Evolutionary conservation across 2,113 vertebrate species (phyloP), one percentile per base, ranked within the genome.

Genomic region (Conger conger): DNA sequence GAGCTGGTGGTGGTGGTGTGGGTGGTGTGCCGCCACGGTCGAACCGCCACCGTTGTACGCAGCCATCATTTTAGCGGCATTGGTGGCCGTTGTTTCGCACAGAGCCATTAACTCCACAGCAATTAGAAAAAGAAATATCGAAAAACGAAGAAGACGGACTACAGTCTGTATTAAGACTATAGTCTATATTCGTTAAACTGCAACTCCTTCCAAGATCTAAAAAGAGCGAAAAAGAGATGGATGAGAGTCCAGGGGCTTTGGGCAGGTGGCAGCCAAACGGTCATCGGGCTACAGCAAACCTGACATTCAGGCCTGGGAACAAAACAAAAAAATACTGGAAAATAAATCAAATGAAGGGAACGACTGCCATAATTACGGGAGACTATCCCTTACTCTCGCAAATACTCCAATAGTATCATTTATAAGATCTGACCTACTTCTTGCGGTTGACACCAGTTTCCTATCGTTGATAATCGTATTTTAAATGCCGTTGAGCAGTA

Each of bases 21-120:
- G 96, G 91, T 97, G 97, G 93, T 97, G 97, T 91, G 97, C 96
- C 89, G 96, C 96, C 88, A 97, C 96, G 3, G 98, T 96, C 89
- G 98, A 98, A 90, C 97, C 96, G 90, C 97, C 97, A 93, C 97
- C 96, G 93, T 96, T 97, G 90, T 98, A 99, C 92, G 97, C 97
- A 90, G 97, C 97, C 97, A 99, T 99, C 96, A 98, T 99, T 95
- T 98, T 99, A 92, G 97, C 94, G 86, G 93, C 93, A 95, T 96
- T 97, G 94, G 93, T 87, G 82, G 97, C 96, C 87, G 97, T 94
- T 57, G 97, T 91, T 92, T 96, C 96, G 91, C 97, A 98, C 92
- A 98, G 96, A 97, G 97, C 97, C 97, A 99, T 99, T 93, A 90
- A 91, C 87, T 86, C 87, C 85, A 83, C 84, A 82, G 76, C 73